These are phyloP conservation scores for Prosopocoilus inquinatus DNA, from an alignment of 2,888 invertebrate genomes.

Conservation along the genomic window DNA sequence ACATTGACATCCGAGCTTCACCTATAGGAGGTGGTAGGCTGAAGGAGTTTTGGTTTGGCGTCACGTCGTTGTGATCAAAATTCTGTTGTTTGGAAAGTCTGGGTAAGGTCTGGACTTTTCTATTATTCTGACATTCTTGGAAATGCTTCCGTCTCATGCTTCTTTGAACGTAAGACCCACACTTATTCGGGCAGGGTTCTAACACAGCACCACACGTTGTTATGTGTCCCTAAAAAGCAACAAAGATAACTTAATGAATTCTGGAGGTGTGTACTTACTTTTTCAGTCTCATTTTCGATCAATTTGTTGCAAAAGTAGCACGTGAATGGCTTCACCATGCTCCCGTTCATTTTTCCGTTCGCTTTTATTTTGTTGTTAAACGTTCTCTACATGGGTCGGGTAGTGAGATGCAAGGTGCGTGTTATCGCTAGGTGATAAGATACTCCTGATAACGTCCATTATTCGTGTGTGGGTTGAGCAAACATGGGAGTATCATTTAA, in stretches of 20 bases:
- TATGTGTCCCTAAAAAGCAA: conserved; percentile 58
- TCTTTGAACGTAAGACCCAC: conserved; percentile 68
- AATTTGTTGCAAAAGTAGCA: conserved; percentile 69
- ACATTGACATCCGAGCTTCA: not conserved
- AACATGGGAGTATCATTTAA: no score
- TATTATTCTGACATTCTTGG: conserved; percentile 48
- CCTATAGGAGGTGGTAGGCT: conserved; percentile 4
- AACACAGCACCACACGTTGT: conserved; percentile 70
- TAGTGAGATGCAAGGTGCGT: conserved; percentile 9
- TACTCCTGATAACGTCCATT: conserved; percentile 6
- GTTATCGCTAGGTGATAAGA: conserved; percentile 11
- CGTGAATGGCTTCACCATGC: conserved; percentile 41
- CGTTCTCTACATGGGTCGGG: not conserved
- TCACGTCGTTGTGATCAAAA: not conserved
- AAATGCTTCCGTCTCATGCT: conserved; percentile 61
- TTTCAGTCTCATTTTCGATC: conserved; percentile 63
- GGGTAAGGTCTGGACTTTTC: conserved; percentile 19
- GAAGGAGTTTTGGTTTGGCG: not conserved
- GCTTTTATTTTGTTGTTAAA: no score
- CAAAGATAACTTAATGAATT: not conserved
- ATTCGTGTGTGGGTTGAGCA: no score
- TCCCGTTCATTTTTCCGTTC: conserved; percentile 7
- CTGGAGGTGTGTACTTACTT: conserved; percentile 50
- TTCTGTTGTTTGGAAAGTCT: conserved; percentile 15
- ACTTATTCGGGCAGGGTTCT: conserved; percentile 68